Evolutionary conservation across 2,797 vertebrate species (phyloP), one percentile per base, ranked within the genome.

Genomic region (Fistularia tabacaria): DNA sequence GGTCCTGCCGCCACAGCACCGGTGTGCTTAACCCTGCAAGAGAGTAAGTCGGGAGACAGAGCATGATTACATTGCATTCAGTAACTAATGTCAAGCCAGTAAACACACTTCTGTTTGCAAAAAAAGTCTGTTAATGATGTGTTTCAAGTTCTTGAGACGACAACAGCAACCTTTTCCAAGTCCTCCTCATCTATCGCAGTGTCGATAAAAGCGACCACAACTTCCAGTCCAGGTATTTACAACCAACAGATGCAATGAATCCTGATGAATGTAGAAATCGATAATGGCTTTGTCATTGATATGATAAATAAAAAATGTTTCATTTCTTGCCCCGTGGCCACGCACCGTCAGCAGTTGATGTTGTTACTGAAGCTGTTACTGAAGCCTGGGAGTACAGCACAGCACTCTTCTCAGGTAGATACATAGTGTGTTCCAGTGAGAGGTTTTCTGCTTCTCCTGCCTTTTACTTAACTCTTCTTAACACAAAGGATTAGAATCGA

Each of bases 1-100:
- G 85, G 85, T 45, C 87, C 83, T 6, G 13, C 70, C 0, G 66
- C 76, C 2, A 50, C 37, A 1, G 57, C 63, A 3, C 69, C 71
- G 6, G 41, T 68, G 51, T 83, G 80, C 77, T 58, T 59, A 42
- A 89, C 87, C 46, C 55, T 81, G 36, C 69, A 75, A 25, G 77
- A 85, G 10, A 65, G 85, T 87, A 55, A 37, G 55, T 36, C 7
- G 7, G 25, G 25, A 25, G 25, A 25, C 5, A 5, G 25, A 25
- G 25, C 25, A 5, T 5, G 5, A 25, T 25, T 5, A 25, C 25
- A 5, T 5, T 25, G 25, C 25, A 25, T 25, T 25, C 25, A 5
- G 25, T 25, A 3, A 25, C 25, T 5, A 5, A 25, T 25, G 2
- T 25, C 25, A 25, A 25, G 25, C 25, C 25, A 25, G 2, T 25